A percentile compares a stretch with the other conserved stretches of the same genome.
These are phyloP conservation scores for Myripristis murdjan DNA, from an alignment of 2,797 vertebrate species.

Conservation along the genomic window DNA sequence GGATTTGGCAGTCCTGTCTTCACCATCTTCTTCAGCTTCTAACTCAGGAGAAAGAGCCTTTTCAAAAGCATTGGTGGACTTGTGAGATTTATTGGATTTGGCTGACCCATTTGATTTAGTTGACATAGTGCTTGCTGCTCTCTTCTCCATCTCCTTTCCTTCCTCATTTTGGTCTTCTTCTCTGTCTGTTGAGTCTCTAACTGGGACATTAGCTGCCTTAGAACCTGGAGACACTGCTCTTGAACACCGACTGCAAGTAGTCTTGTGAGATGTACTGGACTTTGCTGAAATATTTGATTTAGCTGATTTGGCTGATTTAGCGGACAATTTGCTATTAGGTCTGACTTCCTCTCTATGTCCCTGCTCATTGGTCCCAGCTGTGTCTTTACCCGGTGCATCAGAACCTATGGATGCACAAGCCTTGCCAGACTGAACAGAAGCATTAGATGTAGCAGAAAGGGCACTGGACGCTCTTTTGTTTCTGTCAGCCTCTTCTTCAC, in stretches of 20 bases:
- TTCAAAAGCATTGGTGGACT: conserved; percentile 58
- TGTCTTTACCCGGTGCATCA: neutral
- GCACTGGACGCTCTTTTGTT: conserved; percentile 40
- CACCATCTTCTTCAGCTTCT: conserved; percentile 36
- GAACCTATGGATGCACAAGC: neutral
- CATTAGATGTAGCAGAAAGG: conserved; percentile 51
- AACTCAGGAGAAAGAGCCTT: conserved; percentile 47
- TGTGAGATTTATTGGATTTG: conserved; percentile 66
- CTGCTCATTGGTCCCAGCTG: neutral
- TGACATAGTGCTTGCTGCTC: conserved; percentile 68
- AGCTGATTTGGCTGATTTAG: conserved; percentile 39
- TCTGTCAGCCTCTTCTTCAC: conserved; percentile 26
- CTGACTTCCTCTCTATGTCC: conserved; percentile 33
- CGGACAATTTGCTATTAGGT: conserved; percentile 47
- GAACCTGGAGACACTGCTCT: conserved; percentile 31
- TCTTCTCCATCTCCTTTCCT: conserved; percentile 51
- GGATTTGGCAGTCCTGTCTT: conserved; percentile 65
- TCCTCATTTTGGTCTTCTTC: conserved; percentile 24
- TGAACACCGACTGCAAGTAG: conserved; percentile 57
- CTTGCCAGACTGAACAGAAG: conserved; percentile 23
- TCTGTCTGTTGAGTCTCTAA: neutral
- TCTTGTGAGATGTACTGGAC: conserved; percentile 66
- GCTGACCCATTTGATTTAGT: conserved; percentile 65
- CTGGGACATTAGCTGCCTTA: neutral
- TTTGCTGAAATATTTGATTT: conserved; percentile 66